Base-by-base conservation (phyloP, 2,113 vertebrate species). In the Naja naja region DNA sequence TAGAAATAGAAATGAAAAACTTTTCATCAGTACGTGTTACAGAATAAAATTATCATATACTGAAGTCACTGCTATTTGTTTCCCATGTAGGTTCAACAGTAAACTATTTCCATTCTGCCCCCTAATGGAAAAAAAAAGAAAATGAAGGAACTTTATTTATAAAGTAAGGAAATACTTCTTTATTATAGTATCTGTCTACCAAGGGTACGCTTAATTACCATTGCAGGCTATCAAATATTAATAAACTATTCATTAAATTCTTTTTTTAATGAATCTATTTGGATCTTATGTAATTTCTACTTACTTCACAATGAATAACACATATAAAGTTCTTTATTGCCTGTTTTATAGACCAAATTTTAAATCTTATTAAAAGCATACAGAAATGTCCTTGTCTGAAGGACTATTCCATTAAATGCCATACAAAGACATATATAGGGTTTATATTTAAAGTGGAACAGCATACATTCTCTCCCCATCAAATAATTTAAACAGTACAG, bases 61-160 rank as follows among this genome's bases (percentile, higher is more conserved):
- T 30, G 7, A 91, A 43, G 11, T 54, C 10, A 39, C n/a, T 20
- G 20, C 20, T 64, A 30, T 1, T 60, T 86, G 45, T 34, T 95
- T 92, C 47, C 34, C 1, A 49, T 81, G n/a, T 49, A 60, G 47
- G 34, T 74, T 93, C 93, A 14, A 93, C 52, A 92, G 14, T 30
- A 11, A 3, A 58, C 74, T 81, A 25, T n/a, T 10, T 93, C 86
- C 87, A 43, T 87, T 93, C 43, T 4, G 86, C 96, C 94, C 94
- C 81, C 97, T 95, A 60, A 53, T 92, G 97, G 94, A 87, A 81
- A 23, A 95, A 95, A 94, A 12, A 27, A 91, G 11, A 89, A 69
- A n/a, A 20, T 27, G 39, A 22, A 89, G 10, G 49, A 52, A 85
- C 3, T 47, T 90, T 25, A 47, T 53, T 49, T 22, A 88, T 90